Evolutionary conservation across 2,113 vertebrate species (phyloP).

Genomic region (Symphodus melops): DNA sequence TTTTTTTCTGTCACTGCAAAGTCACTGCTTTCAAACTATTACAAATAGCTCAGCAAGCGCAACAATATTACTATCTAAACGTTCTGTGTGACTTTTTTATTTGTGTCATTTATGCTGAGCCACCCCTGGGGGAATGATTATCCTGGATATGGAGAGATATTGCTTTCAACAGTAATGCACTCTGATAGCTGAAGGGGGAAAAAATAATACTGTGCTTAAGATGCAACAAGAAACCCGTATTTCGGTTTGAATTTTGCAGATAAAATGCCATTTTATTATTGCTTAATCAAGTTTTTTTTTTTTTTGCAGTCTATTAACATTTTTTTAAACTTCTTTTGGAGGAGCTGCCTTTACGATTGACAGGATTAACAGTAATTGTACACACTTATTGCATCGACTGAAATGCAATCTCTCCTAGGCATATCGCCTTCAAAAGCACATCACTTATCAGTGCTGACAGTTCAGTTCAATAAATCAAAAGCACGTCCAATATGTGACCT

Average conservation of each 20-base stretch:
- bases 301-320: background rate
- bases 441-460: background rate
- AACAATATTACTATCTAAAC: conserved; percentile 49
- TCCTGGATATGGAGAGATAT: conserved; percentile 44
- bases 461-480: background rate
- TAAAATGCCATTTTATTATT: background rate
- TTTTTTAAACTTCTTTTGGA: background rate
- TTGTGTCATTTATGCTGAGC: conserved; percentile 53
- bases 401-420: background rate
- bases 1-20: conserved; percentile 48
- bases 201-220: conserved; percentile 7
- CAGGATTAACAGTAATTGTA: background rate
- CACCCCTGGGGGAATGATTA: conserved; percentile 41
- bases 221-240: background rate
- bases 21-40: conserved; percentile 58
- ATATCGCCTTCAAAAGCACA: background rate
- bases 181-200: conserved; percentile 41
- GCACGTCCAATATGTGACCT: conserved; percentile 9
- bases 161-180: conserved; percentile 31
- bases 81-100: conserved; percentile 53
- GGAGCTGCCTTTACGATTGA: background rate
- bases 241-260: conserved; percentile 1
- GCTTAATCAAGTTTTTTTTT: background rate
- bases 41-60: conserved; percentile 43
- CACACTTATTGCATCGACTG: background rate